Evolutionary conservation across 2,113 vertebrate species (phyloP), one percentile per base, ranked within the genome.

Genomic region (Daubentonia madagascariensis): DNA sequence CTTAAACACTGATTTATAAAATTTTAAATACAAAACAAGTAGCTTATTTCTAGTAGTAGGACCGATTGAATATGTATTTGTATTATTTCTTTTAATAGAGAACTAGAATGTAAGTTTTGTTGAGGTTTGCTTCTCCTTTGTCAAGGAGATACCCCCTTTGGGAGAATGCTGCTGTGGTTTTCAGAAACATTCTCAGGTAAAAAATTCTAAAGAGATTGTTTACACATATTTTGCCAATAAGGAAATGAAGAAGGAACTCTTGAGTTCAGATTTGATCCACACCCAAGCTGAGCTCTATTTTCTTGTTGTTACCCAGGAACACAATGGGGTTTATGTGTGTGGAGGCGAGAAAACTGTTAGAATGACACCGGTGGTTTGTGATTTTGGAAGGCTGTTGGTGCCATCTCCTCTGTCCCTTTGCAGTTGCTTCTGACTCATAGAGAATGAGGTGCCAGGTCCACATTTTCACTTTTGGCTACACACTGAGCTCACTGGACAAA

Each of bases 181-280:
- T 88, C 45, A 52, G 65, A 80, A 48, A 50, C 37, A 10, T 45
- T 16, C 67, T 89, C 63, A 85, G 70, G 83, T 91, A 73, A 65
- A 93, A 78, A 67, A 85, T 43, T 96, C 70, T 84, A 30, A 93
- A 81, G 86, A 63, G 81, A 13, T 89, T 97, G 91, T 94, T 98
- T 97, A 89, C 37, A 40, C 50, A 25, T 17, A 28, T 68, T 97
- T 79, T 97, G 97, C 95, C 93, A 98, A 67, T 89, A 88, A 95
- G 93, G 93, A 97, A 95, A 81, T 91, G 85, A 97, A 89, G 93
- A 91, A 97, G 93, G 96, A 93, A 96, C 93, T 97, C 88, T 63
- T 30, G 93, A 76, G 73, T 94, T 96, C 86, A 94, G 95, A 97
- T 92, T 91, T 96, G 89, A 43, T 96, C 96, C 97, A 93, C 96